Evolutionary conservation across 2,113 vertebrate genomes (phyloP).

Genomic region (Canis aureus): DNA sequence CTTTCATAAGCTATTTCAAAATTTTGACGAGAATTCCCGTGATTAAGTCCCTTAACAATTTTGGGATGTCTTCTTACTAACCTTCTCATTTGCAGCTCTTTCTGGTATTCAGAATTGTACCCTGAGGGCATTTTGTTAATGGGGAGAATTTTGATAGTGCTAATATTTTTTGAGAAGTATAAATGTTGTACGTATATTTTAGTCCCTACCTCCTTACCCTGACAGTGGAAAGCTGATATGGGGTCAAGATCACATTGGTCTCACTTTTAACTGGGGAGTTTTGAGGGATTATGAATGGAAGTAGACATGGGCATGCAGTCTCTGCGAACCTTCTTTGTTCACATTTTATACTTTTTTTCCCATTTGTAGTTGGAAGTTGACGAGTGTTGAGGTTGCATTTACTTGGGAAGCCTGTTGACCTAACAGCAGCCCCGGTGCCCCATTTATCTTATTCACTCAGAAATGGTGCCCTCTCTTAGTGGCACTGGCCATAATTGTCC

Average conservation of each 20-base stretch:
- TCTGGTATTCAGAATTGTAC: neutral
- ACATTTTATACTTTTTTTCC: neutral
- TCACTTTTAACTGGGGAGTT: neutral
- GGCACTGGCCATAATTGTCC: neutral
- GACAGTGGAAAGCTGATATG: neutral
- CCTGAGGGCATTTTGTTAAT: neutral
- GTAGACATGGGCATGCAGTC: neutral
- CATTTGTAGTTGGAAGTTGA: neutral
- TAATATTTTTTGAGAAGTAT: neutral
- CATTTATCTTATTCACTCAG: neutral
- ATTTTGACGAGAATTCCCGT: neutral
- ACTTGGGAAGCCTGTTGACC: neutral
- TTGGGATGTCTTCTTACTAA: neutral
- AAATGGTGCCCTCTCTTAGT: neutral
- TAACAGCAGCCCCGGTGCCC: neutral
- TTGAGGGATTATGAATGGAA: neutral
- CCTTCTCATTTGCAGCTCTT: neutral
- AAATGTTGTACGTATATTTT: neutral
- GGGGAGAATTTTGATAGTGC: neutral
- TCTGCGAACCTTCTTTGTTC: neutral
- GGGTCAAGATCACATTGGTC: neutral
- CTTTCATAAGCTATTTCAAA: neutral
- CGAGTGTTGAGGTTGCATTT: neutral
- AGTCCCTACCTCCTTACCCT: too few relatives aligned
- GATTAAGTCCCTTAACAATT: neutral